phyloP scores from a whole-genome alignment of 2,113 vertebrate genomes.

The Diadophis punctatus region DNA sequence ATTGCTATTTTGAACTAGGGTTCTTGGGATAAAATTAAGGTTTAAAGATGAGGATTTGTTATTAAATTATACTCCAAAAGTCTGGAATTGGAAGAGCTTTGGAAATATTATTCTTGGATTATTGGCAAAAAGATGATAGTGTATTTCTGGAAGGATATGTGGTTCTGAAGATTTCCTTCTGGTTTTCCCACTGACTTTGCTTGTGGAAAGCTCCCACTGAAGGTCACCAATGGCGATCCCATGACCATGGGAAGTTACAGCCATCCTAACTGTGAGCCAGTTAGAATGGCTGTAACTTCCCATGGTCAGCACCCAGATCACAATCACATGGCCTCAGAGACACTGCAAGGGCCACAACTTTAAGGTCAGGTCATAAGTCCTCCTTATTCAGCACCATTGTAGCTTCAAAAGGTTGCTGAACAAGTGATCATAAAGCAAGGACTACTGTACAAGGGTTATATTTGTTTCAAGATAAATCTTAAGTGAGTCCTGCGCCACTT shows the following conservation, averaged over 20 bases:
- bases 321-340: background rate
- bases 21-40: background rate
- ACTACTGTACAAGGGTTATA: background rate
- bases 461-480: background rate
- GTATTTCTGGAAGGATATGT: background rate
- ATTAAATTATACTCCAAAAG: background rate
- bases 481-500: background rate
- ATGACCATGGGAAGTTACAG: background rate
- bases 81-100: background rate
- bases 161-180: background rate
- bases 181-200: background rate
- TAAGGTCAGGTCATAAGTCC: background rate
- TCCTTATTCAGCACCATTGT: background rate
- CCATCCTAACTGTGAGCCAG: background rate
- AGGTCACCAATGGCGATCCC: background rate
- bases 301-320: background rate
- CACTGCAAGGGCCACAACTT: background rate
- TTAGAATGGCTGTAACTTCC: too few relatives aligned
- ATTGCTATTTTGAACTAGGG: background rate
- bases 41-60: background rate
- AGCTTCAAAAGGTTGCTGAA: background rate
- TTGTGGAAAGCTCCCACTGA: background rate
- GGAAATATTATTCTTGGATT: background rate
- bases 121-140: background rate
- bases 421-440: background rate